Conservation (phyloP, 2,888 invertebrate genomes). For the Dryadula phaetusa region DNA sequence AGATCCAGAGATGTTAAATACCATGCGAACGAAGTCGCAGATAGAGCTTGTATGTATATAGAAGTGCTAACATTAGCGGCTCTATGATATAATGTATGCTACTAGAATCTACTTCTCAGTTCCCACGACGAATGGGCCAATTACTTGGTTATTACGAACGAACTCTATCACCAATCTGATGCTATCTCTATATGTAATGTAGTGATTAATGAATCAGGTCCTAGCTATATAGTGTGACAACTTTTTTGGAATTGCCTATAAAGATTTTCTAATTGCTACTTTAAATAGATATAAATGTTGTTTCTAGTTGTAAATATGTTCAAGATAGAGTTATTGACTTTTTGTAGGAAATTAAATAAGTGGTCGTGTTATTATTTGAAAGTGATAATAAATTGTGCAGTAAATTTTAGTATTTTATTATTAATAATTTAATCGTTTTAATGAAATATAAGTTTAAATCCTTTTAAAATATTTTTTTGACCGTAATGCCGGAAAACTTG, state of each 20-base stretch:
- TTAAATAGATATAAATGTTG: neutral
- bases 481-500: too few species aligned
- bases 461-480: too few species aligned
- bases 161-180: slow-evolving; percentile 48
- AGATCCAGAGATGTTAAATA: too few species aligned
- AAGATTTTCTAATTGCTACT: slow-evolving; percentile 3
- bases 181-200: slow-evolving; percentile 38
- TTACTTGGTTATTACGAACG: slow-evolving; percentile 47
- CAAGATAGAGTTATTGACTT: slow-evolving; percentile 10
- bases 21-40: too few species aligned
- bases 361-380: too few species aligned
- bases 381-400: too few species aligned
- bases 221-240: slow-evolving; percentile 31
- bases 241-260: slow-evolving; percentile 18
- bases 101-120: slow-evolving; percentile 22
- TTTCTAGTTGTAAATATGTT: slow-evolving; percentile 4
- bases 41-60: too few species aligned
- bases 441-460: too few species aligned
- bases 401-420: too few species aligned
- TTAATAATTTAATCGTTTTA: too few species aligned
- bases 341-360: neutral
- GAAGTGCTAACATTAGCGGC: slow-evolving; percentile 14
- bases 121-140: slow-evolving; percentile 48
- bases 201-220: slow-evolving; percentile 38
- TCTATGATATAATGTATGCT: slow-evolving; percentile 3